Evolutionary conservation across 2,888 invertebrate genomes (phyloP), one percentile per base, ranked within the genome.

Genomic region (Noctua janthina): DNA sequence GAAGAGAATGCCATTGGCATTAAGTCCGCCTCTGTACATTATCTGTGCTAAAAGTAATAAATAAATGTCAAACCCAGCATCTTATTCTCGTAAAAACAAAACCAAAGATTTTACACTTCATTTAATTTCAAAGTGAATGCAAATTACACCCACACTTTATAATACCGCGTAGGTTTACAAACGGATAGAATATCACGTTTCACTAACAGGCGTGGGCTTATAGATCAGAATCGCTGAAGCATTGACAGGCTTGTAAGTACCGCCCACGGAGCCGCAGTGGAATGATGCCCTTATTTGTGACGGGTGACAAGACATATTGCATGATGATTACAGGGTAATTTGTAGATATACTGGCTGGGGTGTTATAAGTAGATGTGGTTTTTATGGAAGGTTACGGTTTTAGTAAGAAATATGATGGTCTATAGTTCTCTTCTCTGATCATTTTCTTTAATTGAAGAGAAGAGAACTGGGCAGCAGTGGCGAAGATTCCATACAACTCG

Each of bases 201-300:
- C 46, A 51, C n/a, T 39, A 46, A 75, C 29, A 71, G 2, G 70
- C 82, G 76, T 82, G 67, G 85, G 85, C 11, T 46, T 82, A 43
- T 59, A 78, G 49, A 82, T 79, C 85, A 74, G 35, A 72, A 72
- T 85, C 71, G 46, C 11, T 76, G 67, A 76, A 72, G 71, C 76
- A 77, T 72, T 54, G 46, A 64, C 56, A 77, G 39, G 2, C 59
- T 69, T 51, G 64, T 64, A 72, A 64, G 20, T 51, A 35, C 49
- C 70, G 29, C 82, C 82, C 39, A 71, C 67, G 29, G 39, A 20
- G 54, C 35, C n/a, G 10, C 35, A 71, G 69, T 76, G 17, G n/a
- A 46, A 64, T 29, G 35, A 20, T 39, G 70, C 35, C 64, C 76
- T 76, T 73, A 35, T 80, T 74, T 64, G 39, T 83, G 62, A 66